These are phyloP conservation scores for Polyergus mexicanus DNA, from an alignment of 1,140 invertebrate species.

Conservation along the genomic window DNA sequence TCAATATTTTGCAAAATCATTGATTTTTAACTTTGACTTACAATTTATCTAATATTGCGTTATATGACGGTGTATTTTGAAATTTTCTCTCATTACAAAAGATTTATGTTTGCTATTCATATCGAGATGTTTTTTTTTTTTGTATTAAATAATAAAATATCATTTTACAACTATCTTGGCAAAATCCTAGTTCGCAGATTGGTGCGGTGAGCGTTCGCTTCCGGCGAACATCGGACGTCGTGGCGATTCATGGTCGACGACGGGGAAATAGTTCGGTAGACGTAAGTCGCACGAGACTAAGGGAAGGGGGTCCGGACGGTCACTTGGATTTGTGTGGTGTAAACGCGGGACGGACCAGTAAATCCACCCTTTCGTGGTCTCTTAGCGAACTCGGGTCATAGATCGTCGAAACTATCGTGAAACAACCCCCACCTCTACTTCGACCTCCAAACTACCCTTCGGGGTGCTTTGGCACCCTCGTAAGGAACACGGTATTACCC, in stretches of 20 bases:
- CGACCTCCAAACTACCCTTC: conserved; percentile 73
- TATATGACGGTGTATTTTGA: not conserved
- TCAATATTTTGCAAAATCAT: not conserved
- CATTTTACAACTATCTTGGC: not conserved
- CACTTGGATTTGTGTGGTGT: conserved; percentile 86
- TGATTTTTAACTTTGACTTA: not conserved
- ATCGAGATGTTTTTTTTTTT: not conserved
- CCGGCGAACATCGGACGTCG: conserved; percentile 43
- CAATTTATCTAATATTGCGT: not conserved
- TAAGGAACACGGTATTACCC: conserved; percentile 68
- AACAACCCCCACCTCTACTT: conserved; percentile 77
- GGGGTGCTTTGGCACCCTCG: conserved; percentile 71
- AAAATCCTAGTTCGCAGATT: conserved; percentile 44
- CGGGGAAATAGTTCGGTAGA: conserved; percentile 75
- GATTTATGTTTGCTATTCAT: conserved; percentile 10
- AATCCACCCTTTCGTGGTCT: conserved; percentile 86
- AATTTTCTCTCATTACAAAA: not conserved
- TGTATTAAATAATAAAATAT: conserved; percentile 14
- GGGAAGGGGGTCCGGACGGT: conserved; percentile 72
- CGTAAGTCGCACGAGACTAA: conserved; percentile 77
- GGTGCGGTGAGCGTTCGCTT: conserved; percentile 51
- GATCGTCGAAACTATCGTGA: conserved; percentile 85
- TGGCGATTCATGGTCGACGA: conserved; percentile 63
- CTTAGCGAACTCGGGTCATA: conserved; percentile 85
- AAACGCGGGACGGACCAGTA: conserved; percentile 84